Base-by-base conservation (phyloP, 2,797 vertebrate species). In the Galaxias olidus region DNA sequence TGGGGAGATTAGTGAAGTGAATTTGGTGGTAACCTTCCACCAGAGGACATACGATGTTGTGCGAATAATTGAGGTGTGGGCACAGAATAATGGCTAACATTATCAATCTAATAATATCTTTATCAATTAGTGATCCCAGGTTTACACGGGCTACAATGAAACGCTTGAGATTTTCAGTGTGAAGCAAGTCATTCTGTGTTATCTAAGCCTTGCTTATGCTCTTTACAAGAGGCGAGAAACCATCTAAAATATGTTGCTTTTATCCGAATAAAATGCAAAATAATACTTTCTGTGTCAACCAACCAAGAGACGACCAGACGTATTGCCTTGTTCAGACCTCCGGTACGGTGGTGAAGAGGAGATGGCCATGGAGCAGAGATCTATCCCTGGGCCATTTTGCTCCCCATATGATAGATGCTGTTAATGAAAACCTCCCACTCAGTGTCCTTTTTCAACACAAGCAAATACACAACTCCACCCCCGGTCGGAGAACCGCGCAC, bases 341-440 rank as follows among this genome's bases (percentile, higher is more conserved):
- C 30, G 47, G 48, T 64, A 14, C 55, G 65, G 55, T 63, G 6
- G 62, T 53, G 42, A 44, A 64, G 62, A 75, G 59, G 73, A n/a
- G n/a, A 69, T 30, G 42, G n/a, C 54, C 61, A 68, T 69, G 59
- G 46, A 72, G 68, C 58, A 48, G 11, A 64, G 64, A 66, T 45
- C 41, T 68, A 59, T 75, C 61, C 60, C 54, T 42, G 48, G 49
- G 56, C 51, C 48, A 63, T 62, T 72, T 54, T 64, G 46, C 44
- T 50, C 74, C 63, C 54, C 54, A 47, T 56, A 54, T 71, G 20
- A 72, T 46, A 51, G 52, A 66, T 66, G 80, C 48, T 63, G 43
- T 42, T 70, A 77, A 82, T 66, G 62, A 79, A 78, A 79, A 43
- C 63, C 68, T 78, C 67, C 72, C 62, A 77, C 76, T 78, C 54